Base-by-base conservation (phyloP, 2,797 vertebrate genomes). In the Danio choprae region DNA sequence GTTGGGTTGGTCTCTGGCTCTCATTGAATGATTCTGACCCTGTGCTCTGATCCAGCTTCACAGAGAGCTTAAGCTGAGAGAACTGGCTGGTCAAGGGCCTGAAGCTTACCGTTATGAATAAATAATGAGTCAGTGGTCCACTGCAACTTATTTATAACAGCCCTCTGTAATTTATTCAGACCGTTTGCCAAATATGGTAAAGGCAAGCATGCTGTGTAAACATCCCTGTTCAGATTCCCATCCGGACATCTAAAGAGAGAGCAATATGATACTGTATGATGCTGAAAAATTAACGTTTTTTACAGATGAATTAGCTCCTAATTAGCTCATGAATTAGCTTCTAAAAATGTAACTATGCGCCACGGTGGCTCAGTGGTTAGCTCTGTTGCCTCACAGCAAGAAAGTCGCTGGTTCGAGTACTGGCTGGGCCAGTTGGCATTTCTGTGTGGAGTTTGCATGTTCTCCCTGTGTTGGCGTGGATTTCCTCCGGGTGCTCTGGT, bases 121-220 rank as follows among this genome's bases (percentile, higher is more conserved):
- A 88, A 89, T 85, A 84, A 86, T 73, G 67, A 82, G 79, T 63
- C 81, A 69, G 11, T 56, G 59, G 74, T 85, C 81, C 77, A 65
- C 86, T 72, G 84, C 48, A 83, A 86, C 84, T 88, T 90, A 90
- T 90, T 90, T 90, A 87, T 88, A 90, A 76, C 81, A 73, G 65
- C 10, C 58, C 62, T 48, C 59, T 81, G 83, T 81, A 43, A 73
- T 84, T 84, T 65, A 80, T 79, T 85, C 85, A 38, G 59, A 68
- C 65, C 18, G 72, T 56, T 71, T 82, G 50, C 41, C 58, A 79
- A 79, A 51, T 67, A 43, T 72, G 53, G 60, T 55, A 36, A 79
- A 75, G 48, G 69, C 16, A 51, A 68, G 29, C 10, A 38, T 62
- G 50, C 60, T 63, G 46, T 77, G 56, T 83, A 59, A 79, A 86